Evolutionary conservation across 2,113 vertebrate species (phyloP), one percentile per base, ranked within the genome.

Genomic region (Dicrurus megarhynchus): DNA sequence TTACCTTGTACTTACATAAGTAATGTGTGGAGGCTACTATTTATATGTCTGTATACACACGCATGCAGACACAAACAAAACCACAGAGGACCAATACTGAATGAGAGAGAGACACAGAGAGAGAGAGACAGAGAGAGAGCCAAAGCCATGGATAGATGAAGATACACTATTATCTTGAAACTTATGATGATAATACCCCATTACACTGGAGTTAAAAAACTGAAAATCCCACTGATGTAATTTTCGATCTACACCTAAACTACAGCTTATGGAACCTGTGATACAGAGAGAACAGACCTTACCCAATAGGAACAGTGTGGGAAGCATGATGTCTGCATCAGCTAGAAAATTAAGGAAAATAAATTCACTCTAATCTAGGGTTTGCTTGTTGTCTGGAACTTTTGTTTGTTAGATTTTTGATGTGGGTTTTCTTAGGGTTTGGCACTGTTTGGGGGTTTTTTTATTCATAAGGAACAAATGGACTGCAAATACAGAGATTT

Each of bases 251-350:
- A 28, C 10, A 39, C 8, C 27, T 64, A 59, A 78, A 55, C 23
- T 33, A 19, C 20, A 47, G 5, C 15, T 85, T 46, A 10, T 6
- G 5, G 11, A 95, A 49, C 21, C 8, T 30, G 6, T 69, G 53
- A 76, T 37, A 24, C 2, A 69, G 26, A 49, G 10, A 68, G 20
- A 60, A 84, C 7, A 9, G 11, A 1, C 6, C 59, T 26, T 60
- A 30, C 8, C 3, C 23, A 11, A 5, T 0, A 46, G 16, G 22
- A 9, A 23, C 35, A 73, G 6, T 0, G 0, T 42, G 7, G 16
- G 32, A 75, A 67, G 11, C 7, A 35, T 6, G 5, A 27, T 20
- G 13, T 16, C 57, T 68, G 12, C 41, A 73, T n/a, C 37, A 87
- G 9, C 16, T 41, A 68, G 17, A 35, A 44, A 53, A 76, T 4